Percentiles rank a stretch among this genome's conserved stretches.
These are phyloP conservation scores for Anthoscopus minutus DNA, from an alignment of 2,113 vertebrate species.

Conservation along the genomic window DNA sequence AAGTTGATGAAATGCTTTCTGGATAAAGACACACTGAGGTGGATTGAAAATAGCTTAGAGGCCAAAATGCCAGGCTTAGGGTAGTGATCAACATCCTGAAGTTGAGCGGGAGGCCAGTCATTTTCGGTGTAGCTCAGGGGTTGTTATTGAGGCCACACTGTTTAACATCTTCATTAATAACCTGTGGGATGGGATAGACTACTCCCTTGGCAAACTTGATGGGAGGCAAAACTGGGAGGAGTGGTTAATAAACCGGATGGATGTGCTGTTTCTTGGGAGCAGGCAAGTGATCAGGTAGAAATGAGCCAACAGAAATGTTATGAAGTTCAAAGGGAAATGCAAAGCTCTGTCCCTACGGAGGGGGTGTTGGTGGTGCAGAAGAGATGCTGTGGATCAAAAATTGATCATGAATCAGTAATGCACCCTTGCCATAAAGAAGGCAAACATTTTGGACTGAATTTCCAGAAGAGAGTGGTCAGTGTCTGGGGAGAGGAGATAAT, in stretches of 20 bases:
- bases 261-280: accelerated
- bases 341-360: background rate
- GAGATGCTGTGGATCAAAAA: background rate
- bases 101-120: background rate
- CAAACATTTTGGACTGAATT: background rate
- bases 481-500: background rate
- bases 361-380: accelerated
- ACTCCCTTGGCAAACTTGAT: background rate
- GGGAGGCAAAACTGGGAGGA: background rate
- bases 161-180: background rate
- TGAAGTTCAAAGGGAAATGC: background rate
- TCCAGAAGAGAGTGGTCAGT: background rate
- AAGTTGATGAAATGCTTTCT: background rate
- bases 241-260: background rate
- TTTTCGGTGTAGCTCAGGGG: background rate
- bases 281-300: background rate
- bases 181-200: background rate
- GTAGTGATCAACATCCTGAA: background rate
- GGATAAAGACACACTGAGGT: background rate
- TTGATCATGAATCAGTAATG: background rate
- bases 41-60: background rate
- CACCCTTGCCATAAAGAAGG: background rate
- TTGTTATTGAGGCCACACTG: background rate
- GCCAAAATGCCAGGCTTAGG: background rate
- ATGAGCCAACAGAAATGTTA: background rate